These are phyloP conservation scores for Lampris incognitus DNA, from an alignment of 2,113 vertebrate genomes.

Conservation along the genomic window DNA sequence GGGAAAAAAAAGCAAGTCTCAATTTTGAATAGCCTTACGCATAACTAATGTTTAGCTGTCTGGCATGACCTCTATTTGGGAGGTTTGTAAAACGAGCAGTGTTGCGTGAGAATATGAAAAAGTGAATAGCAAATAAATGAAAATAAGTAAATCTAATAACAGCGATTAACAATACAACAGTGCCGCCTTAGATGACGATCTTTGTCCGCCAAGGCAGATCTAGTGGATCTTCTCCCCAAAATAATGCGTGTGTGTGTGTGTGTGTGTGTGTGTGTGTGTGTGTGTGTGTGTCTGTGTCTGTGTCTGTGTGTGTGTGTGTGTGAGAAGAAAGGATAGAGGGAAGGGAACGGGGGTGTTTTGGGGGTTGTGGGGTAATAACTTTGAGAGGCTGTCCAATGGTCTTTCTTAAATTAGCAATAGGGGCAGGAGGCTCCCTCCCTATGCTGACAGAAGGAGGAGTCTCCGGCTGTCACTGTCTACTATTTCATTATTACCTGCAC, in stretches of 20 bases:
- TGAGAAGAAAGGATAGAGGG: background rate
- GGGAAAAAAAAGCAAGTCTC: no score
- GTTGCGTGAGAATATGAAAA: background rate
- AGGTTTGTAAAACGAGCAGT: background rate
- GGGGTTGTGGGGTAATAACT: conserved; percentile 40
- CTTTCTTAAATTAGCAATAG: conserved; percentile 84
- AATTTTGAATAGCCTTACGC: no score
- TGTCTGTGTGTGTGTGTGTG: conserved; percentile 17
- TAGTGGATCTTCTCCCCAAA: no score
- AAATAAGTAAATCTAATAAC: background rate
- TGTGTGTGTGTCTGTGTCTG: no score
- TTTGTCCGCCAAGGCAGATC: no score
- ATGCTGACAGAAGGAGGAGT: conserved; percentile 79
- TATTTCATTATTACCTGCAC: conserved; percentile 86
- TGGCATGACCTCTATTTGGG: background rate
- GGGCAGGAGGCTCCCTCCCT: conserved; percentile 73
- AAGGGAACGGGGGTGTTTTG: conserved; percentile 47
- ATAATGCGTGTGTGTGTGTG: no score
- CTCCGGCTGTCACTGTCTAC: conserved; percentile 76
- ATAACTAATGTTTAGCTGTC: no score
- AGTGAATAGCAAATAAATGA: background rate
- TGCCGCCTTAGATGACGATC: no score
- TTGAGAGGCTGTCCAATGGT: conserved; percentile 74
- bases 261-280: no score
- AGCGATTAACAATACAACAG: background rate